phyloP scores from a whole-genome alignment of 2,113 vertebrate genomes.

The Pipa parva region DNA sequence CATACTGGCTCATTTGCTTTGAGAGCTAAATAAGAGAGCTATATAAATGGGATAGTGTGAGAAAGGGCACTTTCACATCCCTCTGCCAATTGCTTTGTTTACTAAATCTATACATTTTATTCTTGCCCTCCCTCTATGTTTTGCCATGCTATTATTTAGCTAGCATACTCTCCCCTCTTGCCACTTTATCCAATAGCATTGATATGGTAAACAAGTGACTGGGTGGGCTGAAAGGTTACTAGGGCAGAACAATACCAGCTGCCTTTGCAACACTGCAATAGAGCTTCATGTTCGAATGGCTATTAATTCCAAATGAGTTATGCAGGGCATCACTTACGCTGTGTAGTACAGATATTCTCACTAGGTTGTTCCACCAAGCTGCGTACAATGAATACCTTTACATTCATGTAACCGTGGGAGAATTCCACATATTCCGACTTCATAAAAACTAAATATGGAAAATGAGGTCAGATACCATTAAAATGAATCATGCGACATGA shows the following conservation, averaged over 20 bases:
- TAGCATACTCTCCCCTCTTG: constrained; percentile 23
- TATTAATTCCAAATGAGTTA: no score
- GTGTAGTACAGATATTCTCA: no score
- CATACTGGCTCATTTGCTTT: background rate
- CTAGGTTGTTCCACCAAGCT: no score
- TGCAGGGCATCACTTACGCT: no score
- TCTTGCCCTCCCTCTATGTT: background rate
- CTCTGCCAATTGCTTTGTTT: background rate
- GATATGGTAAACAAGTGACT: background rate
- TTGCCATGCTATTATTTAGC: constrained; percentile 39
- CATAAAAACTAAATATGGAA: no score
- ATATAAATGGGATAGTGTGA: background rate
- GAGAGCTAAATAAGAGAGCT: background rate
- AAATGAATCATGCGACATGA: no score
- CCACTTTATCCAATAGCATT: background rate
- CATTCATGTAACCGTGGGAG: no score
- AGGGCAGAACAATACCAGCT: background rate
- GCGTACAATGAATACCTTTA: no score
- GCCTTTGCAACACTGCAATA: background rate
- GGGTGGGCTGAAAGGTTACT: background rate
- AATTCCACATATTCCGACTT: no score
- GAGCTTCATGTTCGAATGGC: no score
- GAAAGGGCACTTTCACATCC: background rate
- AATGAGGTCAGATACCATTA: no score
- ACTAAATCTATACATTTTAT: background rate